These are phyloP conservation scores for Stigmatopora nigra DNA, from an alignment of 2,113 vertebrate genomes.

Conservation along the genomic window DNA sequence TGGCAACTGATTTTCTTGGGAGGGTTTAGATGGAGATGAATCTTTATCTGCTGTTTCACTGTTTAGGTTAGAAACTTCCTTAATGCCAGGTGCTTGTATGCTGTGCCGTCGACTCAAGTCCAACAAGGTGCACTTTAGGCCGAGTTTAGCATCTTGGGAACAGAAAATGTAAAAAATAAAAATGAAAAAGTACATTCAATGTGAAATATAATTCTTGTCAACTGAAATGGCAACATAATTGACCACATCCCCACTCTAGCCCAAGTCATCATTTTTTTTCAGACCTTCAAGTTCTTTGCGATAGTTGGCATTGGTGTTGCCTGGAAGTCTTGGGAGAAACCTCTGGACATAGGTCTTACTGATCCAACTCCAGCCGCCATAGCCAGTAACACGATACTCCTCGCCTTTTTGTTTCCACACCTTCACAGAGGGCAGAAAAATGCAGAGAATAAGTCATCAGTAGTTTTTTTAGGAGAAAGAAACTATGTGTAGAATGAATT, in stretches of 20 bases:
- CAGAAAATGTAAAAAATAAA: not conserved
- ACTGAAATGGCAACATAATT: not conserved
- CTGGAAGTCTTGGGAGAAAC: constrained; percentile 85
- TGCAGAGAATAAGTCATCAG: not conserved
- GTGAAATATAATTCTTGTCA: not conserved
- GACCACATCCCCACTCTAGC: not conserved
- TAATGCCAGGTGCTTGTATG: constrained; percentile 28
- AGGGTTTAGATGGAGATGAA: constrained; percentile 12
- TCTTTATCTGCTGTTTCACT: constrained; percentile 25
- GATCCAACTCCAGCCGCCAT: constrained; percentile 97
- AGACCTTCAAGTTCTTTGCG: constrained; percentile 68
- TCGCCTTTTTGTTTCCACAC: constrained; percentile 99
- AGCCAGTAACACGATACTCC: constrained; percentile 95
- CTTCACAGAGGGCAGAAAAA: constrained; percentile 55
- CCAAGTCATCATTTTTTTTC: not conserved
- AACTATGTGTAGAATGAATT: not conserved
- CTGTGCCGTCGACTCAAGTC: constrained; percentile 51
- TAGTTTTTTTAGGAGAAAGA: not conserved
- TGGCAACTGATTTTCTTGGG: constrained; percentile 7
- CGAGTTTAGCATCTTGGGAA: constrained; percentile 60
- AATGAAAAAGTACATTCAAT: constrained; percentile 1
- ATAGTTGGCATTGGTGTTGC: constrained; percentile 95
- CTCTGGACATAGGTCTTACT: constrained; percentile 91
- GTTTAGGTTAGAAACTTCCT: constrained; percentile 19
- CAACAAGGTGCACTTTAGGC: constrained; percentile 56